Evolutionary conservation across 2,113 vertebrate species (phyloP).

Genomic region (Scytalopus superciliaris): DNA sequence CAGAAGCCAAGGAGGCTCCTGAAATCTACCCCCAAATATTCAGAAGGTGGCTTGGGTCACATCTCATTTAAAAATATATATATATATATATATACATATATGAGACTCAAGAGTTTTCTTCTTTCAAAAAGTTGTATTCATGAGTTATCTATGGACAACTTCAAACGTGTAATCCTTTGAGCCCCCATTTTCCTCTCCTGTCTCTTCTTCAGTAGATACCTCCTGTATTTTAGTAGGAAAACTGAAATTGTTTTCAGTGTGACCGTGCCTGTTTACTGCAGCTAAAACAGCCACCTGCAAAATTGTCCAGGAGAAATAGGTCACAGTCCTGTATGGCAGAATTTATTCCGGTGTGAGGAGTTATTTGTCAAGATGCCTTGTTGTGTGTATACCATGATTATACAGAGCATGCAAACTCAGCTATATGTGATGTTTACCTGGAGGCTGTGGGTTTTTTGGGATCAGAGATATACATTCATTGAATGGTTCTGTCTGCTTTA

Average conservation of each 20-base stretch:
- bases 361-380: background rate
- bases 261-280: background rate
- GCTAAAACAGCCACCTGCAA: slow-evolving; percentile 32
- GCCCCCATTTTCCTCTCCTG: background rate
- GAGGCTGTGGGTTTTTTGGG: slow-evolving; percentile 30
- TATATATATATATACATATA: background rate
- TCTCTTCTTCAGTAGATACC: slow-evolving; percentile 42
- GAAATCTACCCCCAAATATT: background rate
- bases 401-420: slow-evolving; percentile 11
- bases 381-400: background rate
- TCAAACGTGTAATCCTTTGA: slow-evolving; percentile 18
- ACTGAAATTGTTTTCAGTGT: background rate
- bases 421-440: slow-evolving; percentile 9
- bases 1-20: slow-evolving; percentile 43
- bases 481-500: slow-evolving; percentile 18
- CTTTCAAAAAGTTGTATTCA: slow-evolving; percentile 16
- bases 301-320: background rate
- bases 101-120: slow-evolving; percentile 15
- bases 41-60: slow-evolving; percentile 1
- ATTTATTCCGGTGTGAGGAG: background rate
- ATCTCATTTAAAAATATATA: slow-evolving; percentile 11
- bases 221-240: slow-evolving; percentile 49
- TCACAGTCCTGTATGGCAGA: background rate
- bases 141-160: slow-evolving; percentile 11
- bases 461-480: slow-evolving; percentile 47